phyloP scores from a whole-genome alignment of 2,113 vertebrate genomes.

The Psilopogon haemacephalus region DNA sequence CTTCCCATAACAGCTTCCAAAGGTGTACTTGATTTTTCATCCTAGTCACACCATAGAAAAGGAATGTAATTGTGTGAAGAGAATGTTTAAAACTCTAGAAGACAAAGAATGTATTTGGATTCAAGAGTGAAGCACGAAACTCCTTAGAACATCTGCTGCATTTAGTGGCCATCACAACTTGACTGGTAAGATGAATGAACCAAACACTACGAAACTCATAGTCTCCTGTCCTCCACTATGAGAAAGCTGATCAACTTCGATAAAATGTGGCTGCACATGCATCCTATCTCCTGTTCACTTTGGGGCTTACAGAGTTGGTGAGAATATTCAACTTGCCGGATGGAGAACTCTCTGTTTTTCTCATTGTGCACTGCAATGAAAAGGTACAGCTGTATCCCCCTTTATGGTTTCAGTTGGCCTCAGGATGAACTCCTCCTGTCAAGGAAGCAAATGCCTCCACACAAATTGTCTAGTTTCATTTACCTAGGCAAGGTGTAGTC shows the following conservation, averaged over 20 bases:
- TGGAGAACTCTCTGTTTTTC: background rate
- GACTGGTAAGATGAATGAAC: background rate
- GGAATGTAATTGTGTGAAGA: background rate
- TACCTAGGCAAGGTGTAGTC: background rate
- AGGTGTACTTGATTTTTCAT: background rate
- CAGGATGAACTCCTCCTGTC: background rate
- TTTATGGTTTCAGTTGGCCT: background rate
- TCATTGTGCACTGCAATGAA: background rate
- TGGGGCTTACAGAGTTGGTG: background rate
- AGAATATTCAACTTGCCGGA: background rate
- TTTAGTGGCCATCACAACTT: background rate
- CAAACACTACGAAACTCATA: background rate
- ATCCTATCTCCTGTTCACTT: background rate
- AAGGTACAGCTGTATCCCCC: background rate
- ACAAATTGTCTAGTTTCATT: background rate
- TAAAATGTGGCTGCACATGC: background rate
- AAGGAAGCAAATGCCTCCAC: background rate
- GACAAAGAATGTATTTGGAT: background rate
- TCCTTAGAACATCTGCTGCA: background rate
- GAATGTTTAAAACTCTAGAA: background rate
- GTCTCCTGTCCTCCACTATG: accelerated
- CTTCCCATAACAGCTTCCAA: background rate
- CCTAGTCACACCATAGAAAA: background rate
- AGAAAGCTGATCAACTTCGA: background rate
- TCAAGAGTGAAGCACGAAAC: background rate